Base-by-base conservation (phyloP, 2,888 invertebrate species). In the Drosophila borealis region DNA sequence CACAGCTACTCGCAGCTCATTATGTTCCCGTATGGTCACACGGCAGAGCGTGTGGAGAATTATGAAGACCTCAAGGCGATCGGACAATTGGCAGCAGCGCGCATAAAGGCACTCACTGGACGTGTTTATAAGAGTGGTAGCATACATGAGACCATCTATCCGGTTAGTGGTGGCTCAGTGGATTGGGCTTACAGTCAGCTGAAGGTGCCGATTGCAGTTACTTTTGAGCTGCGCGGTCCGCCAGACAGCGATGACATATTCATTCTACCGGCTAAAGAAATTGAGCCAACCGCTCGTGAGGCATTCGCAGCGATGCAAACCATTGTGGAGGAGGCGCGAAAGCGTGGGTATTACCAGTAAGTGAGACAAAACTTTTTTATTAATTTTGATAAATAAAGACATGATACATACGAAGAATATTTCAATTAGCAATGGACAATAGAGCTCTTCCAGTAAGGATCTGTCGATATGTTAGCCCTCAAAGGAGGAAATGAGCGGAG, bases 1-100 rank as follows among this genome's bases (percentile, higher is more conserved):
- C 96, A 96, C 90, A 82, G 88, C 49, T 96, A 94, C 82, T 94
- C 95, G 0, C 95, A 96, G 81, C 89, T 94, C 55, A 91, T 95
- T 37, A 92, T 95, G 85, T 93, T 94, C 56, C 95, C 95, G 0
- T 95, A 94, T 62, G 81, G 90, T 1, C 78, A 88, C 29, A 71
- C 78, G 4, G 62, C 82, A 0, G 74, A 79, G 4, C 85, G 74
- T 2, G 87, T 78, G 8, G 68, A 77, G 4, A 90, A 91, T 67
- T 90, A 89, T 50, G 74, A 64, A 10, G 92, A 92, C 69, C 86
- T 92, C 2, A 81, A 80, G 48, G 83, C 72, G 39, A 91, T 92
- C 45, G 92, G 91, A 0, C 66, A 80, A 21, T 73, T 89, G 65
- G 91, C 92, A 2, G 75, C 80, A 8, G 79, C 77, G 25, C 85